Conservation (phyloP, 2,888 invertebrate genomes). For the Ceraclea dissimilis region DNA sequence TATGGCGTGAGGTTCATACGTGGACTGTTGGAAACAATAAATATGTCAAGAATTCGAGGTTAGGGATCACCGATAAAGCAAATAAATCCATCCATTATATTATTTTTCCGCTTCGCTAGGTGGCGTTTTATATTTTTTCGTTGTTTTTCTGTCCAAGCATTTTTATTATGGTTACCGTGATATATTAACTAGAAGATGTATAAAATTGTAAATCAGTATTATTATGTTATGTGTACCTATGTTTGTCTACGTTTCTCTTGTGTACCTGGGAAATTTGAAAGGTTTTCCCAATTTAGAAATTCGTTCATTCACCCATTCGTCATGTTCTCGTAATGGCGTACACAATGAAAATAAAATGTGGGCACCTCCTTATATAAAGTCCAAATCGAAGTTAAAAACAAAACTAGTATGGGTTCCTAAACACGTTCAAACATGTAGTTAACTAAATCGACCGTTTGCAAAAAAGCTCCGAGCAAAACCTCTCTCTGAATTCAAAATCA, state of each 20-base stretch:
- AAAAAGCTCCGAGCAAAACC: no score
- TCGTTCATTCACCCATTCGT: neutral
- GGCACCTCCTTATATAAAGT: no score
- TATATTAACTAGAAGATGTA: no score
- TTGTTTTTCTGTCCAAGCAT: constrained; percentile 1
- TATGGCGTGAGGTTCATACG: constrained; percentile 25
- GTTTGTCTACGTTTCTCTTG: neutral
- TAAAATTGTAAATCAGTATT: neutral
- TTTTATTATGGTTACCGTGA: neutral
- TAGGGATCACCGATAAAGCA: constrained; percentile 27
- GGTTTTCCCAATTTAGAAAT: neutral
- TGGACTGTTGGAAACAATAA: constrained; percentile 24
- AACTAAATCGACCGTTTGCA: no score
- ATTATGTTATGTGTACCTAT: neutral
- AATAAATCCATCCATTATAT: constrained; percentile 23
- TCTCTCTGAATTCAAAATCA: no score
- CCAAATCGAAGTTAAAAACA: no score
- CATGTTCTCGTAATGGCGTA: neutral
- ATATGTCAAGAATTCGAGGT: constrained; percentile 25
- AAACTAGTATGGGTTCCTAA: no score
- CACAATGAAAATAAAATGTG: no score
- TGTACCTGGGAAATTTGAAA: neutral
- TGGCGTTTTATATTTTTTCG: constrained; percentile 2
- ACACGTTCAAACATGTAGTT: no score
- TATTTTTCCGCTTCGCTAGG: constrained; percentile 4